Base-by-base conservation (phyloP, 2,888 invertebrate genomes). In the Coleophora deauratella region DNA sequence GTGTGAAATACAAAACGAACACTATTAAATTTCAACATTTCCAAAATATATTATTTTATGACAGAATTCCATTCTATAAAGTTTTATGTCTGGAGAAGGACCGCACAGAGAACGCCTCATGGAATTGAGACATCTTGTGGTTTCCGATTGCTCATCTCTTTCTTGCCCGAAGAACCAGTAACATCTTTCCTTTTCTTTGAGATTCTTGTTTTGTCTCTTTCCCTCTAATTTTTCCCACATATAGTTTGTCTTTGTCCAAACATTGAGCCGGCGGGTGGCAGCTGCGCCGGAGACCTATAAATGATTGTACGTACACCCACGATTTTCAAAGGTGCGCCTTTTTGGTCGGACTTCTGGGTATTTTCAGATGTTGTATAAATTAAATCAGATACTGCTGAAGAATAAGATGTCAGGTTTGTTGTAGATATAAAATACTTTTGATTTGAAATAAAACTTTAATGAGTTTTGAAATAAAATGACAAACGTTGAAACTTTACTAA, bases 121-220 rank as follows among this genome's bases (percentile, higher is more conserved):
- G 79, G 85, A 84, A 85, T 85, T 85, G 80, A 85, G 85, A 85
- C 82, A 84, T 85, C 84, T 82, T 84, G 85, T 84, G 82, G 85
- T 85, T 85, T 85, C 81, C 81, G 81, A 84, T 82, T 71, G 59
- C 59, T 54, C 66, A 62, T 85, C 85, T 65, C 73, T 73, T 71
- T 85, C 70, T 55, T 54, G 56, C 82, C 53, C 53, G 55, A 46
- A 45, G 51, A 54, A 61, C 51, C 51, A 57, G 54, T 57, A 51
- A 57, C 59, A 60, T 68, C 79, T 66, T 71, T 82, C 80, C 80
- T 74, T 70, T 70, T 84, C 82, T 69, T 66, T 67, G 64, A 66
- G 66, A 70, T 72, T 71, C 64, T 68, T 66, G 49, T 57, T 63
- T 55, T 59, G 60, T 85, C 85, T 67, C 78, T 66, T 67, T 85